These are phyloP conservation scores for Eupithecia pulchellata DNA, from an alignment of 2,888 invertebrate genomes.

Conservation along the genomic window DNA sequence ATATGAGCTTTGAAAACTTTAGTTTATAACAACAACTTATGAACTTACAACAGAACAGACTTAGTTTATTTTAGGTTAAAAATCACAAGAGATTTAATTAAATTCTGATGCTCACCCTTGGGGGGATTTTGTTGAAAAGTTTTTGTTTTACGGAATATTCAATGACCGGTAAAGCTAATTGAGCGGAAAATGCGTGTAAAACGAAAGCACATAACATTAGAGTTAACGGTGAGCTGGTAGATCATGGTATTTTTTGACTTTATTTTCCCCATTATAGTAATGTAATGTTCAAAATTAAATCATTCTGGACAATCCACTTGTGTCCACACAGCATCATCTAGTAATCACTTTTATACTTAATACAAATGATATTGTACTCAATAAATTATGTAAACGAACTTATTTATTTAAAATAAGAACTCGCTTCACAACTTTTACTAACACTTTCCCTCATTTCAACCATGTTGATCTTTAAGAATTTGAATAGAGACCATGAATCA, in stretches of 20 bases:
- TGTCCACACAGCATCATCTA: no score
- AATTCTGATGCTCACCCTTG: not conserved
- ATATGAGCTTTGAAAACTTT: not conserved
- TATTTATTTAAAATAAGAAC: no score
- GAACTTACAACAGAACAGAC: not conserved
- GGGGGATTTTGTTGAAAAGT: conserved; percentile 14
- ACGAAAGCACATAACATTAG: conserved; percentile 8
- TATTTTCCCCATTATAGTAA: no score
- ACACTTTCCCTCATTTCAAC: no score
- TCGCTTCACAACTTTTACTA: no score
- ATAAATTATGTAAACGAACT: no score
- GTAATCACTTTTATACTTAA: no score
- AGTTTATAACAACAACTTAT: not conserved
- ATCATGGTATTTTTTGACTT: no score
- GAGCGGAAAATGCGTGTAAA: conserved; percentile 25
- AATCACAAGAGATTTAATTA: not conserved
- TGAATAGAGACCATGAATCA: not conserved
- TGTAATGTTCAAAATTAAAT: no score
- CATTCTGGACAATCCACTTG: no score
- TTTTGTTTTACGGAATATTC: conserved; percentile 19
- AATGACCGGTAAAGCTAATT: conserved; percentile 30
- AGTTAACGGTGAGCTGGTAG: not conserved
- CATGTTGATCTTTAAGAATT: no score
- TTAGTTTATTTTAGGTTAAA: not conserved
- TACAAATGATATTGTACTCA: no score